Evolutionary conservation across 2,888 invertebrate genomes (phyloP), one percentile per base, ranked within the genome.

Genomic region (Marasmarcha lunaedactyla): DNA sequence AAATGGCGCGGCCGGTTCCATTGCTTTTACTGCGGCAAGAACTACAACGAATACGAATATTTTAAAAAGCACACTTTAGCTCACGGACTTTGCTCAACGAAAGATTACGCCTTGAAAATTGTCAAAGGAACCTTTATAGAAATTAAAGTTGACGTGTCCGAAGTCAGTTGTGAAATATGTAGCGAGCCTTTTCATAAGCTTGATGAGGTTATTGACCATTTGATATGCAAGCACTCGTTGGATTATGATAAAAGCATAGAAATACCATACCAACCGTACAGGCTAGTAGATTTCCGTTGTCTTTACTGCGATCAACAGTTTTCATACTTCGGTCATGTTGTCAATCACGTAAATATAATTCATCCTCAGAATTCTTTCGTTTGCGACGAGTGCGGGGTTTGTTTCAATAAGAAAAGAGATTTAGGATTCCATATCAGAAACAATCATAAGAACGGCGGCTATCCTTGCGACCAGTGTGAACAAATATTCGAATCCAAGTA

Each of bases 1-100:
- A 76, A 76, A 62, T 78, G 78, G 79, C 61, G 69, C n/a, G 69
- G 68, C 14, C 63, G 57, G 43, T 74, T 65, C 42, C 50, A 67
- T 5, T 81, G 79, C 48, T 79, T 73, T 53, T 77, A 73, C 57
- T 81, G 79, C 50, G 67, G 67, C 4, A 55, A 64, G 47, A 60
- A 50, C 40, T 63, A 57, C 43, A 45, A 57, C 0, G 63, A 72
- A 30, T 72, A 77, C 41, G 35, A 45, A 1, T 65, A 69, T n/a
- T 65, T 79, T 25, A 68, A 57, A 55, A 68, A 69, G 27, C 79
- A 81, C 39, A 76, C 72, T 0, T 63, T 59, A 48, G 59, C 68
- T 0, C 79, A 81, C 46, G 69, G 68, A 0, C 45, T 48, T 1
- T 71, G 71, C 42, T 56, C 54, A 2, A 69, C 66, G 0, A 64